phyloP scores from a whole-genome alignment of 2,113 vertebrate genomes.

The Passer montanus region DNA sequence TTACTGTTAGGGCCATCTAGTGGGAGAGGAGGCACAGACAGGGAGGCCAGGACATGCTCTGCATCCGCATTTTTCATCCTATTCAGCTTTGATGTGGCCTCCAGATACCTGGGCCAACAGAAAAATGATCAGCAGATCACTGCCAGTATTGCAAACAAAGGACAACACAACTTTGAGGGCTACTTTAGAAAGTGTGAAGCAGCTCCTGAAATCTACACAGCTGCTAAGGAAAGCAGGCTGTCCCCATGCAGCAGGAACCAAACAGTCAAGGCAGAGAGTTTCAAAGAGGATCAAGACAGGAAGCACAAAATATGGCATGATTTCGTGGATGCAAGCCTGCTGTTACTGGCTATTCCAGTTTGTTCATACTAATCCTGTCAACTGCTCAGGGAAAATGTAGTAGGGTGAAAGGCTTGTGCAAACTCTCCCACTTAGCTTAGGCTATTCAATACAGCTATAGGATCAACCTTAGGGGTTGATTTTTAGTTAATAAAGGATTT shows the following conservation, averaged over 20 bases:
- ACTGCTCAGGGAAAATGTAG: background rate
- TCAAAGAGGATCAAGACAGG: background rate
- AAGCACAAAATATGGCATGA: background rate
- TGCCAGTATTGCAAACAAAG: background rate
- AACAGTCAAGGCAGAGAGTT: background rate
- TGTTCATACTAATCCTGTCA: background rate
- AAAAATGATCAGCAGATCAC: background rate
- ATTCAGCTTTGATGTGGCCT: background rate
- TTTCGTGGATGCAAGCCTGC: background rate
- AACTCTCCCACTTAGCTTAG: background rate
- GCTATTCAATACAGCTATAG: background rate
- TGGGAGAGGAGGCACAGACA: background rate
- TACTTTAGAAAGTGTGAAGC: background rate
- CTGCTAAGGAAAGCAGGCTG: background rate
- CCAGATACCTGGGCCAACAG: fast-evolving
- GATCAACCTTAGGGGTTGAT: background rate
- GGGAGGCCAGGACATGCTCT: fast-evolving
- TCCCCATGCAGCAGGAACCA: background rate
- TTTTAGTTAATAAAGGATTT: background rate
- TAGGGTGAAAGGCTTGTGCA: background rate
- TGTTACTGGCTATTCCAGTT: background rate
- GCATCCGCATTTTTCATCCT: fast-evolving
- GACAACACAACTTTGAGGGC: fast-evolving
- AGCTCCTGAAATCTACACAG: background rate
- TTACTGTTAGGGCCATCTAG: conserved; percentile 56